Evolutionary conservation across 2,797 vertebrate genomes (phyloP).

Genomic region (Gobionotothen gibberifrons): DNA sequence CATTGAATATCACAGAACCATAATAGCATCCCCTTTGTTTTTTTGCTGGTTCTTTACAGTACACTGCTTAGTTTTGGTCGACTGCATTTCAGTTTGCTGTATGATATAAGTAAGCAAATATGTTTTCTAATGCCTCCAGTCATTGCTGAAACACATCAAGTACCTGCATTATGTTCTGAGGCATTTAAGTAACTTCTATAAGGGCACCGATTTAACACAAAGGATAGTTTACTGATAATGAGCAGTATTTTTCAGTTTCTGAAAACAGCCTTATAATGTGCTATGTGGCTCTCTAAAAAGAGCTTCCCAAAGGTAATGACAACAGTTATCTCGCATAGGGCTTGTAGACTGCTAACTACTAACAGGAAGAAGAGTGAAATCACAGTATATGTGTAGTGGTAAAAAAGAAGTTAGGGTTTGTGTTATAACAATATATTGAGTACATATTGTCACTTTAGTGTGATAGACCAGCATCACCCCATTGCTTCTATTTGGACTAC

Average conservation of each 20-base stretch:
- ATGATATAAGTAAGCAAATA: background rate
- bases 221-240: conserved; percentile 5
- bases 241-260: conserved; percentile 3
- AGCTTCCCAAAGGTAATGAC: background rate
- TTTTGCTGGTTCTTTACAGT: background rate
- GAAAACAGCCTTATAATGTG: conserved; percentile 8
- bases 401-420: background rate
- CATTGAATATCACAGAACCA: conserved; percentile 25
- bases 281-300: background rate
- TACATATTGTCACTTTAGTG: background rate
- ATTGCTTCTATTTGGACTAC: background rate
- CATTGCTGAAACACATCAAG: background rate
- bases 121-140: too few species aligned
- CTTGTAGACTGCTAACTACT: background rate
- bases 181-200: conserved; percentile 4
- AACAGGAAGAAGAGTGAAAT: background rate
- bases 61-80: background rate
- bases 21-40: conserved; percentile 12
- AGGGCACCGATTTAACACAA: background rate
- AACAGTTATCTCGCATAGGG: background rate
- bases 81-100: conserved; percentile 5
- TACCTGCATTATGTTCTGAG: background rate
- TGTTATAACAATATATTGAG: background rate
- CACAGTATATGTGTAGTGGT: too few species aligned
- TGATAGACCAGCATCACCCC: background rate